Conservation (phyloP, 2,888 invertebrate genomes). For the Microctonus brassicae region DNA sequence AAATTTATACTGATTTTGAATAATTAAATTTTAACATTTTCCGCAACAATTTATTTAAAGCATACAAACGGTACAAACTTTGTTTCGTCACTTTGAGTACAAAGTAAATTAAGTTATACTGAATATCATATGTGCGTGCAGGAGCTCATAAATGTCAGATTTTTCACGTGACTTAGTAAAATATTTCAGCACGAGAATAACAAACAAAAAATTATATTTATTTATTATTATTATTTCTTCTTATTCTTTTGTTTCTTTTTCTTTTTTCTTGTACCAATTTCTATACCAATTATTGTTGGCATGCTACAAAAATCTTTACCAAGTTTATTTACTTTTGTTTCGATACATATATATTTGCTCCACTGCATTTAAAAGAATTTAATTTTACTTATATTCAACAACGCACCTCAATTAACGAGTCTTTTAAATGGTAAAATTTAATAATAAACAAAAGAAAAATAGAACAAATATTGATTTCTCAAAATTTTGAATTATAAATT, state of each 20-base stretch:
- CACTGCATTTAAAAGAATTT: neutral
- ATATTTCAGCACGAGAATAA: neutral
- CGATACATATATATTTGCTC: neutral
- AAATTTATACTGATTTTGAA: neutral
- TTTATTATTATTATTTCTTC: neutral
- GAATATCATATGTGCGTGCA: constrained; percentile 35
- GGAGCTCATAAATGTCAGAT: constrained; percentile 6
- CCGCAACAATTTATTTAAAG: constrained; percentile 69
- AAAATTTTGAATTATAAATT: neutral
- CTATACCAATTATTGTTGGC: neutral
- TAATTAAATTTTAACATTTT: neutral
- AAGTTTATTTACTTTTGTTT: neutral
- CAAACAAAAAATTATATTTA: neutral
- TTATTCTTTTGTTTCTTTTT: neutral
- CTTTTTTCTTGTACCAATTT: neutral
- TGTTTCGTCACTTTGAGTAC: constrained; percentile 63
- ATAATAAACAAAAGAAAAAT: neutral
- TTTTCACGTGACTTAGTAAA: neutral
- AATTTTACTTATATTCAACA: neutral
- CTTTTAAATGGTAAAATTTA: neutral
- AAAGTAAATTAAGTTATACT: constrained; percentile 61
- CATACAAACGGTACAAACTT: constrained; percentile 70
- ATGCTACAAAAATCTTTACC: neutral
- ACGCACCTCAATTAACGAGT: neutral
- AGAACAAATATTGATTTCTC: neutral